A percentile compares a stretch with the other conserved stretches of the same genome.
These are phyloP conservation scores for Premnoplex brunnescens DNA, from an alignment of 2,797 vertebrate species.

Conservation along the genomic window DNA sequence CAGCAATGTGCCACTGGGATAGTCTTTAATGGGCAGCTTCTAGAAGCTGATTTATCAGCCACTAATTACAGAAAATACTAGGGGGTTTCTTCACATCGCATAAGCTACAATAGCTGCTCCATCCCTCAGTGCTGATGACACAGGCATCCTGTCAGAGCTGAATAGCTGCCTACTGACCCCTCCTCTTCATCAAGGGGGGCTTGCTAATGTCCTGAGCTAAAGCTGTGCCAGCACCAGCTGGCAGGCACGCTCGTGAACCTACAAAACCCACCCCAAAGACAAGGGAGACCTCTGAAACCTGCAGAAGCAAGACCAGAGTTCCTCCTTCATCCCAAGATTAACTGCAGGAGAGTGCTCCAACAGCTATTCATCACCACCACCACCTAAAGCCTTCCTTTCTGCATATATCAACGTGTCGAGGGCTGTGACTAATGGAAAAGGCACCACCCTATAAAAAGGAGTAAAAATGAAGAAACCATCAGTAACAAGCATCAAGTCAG, in stretches of 20 bases:
- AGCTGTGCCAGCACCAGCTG: not conserved
- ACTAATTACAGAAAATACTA: conserved; percentile 24
- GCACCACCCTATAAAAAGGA: not conserved
- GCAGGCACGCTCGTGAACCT: not conserved
- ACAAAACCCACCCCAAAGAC: not conserved
- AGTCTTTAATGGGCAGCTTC: not conserved
- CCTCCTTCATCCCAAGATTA: conserved; percentile 19
- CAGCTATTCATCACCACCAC: conserved; percentile 36
- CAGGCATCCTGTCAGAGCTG: not conserved
- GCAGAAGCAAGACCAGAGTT: not conserved
- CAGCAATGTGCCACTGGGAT: rapidly evolving
- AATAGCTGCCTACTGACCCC: conserved; percentile 9
- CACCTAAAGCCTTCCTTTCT: conserved; percentile 7
- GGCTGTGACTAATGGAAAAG: conserved; percentile 35
- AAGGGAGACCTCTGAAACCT: not conserved
- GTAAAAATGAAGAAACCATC: not conserved
- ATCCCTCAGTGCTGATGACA: not conserved
- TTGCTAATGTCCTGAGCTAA: conserved; percentile 2
- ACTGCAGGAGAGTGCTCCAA: conserved; percentile 3
- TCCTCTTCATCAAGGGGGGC: not conserved
- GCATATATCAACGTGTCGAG: not conserved
- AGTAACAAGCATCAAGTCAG: not conserved
- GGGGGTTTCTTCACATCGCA: not conserved
- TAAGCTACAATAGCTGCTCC: not conserved
- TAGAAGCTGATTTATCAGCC: conserved; percentile 25